A percentile compares a stretch with the other conserved stretches of the same genome.
phyloP scores from a whole-genome alignment of 2,888 invertebrate genomes.

The Abscondita cerata region DNA sequence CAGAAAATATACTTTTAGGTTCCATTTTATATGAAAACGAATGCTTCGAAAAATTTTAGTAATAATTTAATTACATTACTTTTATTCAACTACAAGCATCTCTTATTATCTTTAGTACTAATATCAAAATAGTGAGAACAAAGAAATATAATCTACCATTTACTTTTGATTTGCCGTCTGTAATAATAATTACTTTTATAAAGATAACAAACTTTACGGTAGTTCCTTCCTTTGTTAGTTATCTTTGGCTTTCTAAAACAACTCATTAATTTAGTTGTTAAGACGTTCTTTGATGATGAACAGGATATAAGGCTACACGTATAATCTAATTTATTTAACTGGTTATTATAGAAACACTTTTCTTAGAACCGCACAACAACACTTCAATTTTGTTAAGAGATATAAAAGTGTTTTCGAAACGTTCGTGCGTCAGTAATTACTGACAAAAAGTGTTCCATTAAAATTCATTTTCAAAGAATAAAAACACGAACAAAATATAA shows the following conservation, averaged over 20 bases:
- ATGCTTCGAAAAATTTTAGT: too few relatives aligned
- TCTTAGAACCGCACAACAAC: not conserved
- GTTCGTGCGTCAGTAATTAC: not conserved
- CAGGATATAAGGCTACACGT: not conserved
- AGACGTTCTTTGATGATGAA: not conserved
- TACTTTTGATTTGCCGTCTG: not conserved
- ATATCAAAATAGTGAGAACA: too few relatives aligned
- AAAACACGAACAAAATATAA: constrained; percentile 1
- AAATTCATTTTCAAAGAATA: not conserved
- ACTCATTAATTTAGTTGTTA: not conserved
- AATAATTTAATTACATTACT: too few relatives aligned
- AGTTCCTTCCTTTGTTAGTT: not conserved
- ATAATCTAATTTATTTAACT: not conserved
- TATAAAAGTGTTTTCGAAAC: too few relatives aligned
- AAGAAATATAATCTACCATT: too few relatives aligned
- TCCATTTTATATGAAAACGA: too few relatives aligned
- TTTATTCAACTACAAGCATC: too few relatives aligned
- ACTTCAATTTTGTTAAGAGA: too few relatives aligned
- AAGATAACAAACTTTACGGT: not conserved
- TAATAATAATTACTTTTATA: not conserved
- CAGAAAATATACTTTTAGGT: too few relatives aligned
- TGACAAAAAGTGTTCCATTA: not conserved
- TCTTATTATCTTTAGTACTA: too few relatives aligned
- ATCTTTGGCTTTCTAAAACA: not conserved
- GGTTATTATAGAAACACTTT: not conserved